Base-by-base conservation (phyloP, 2,888 invertebrate species). In the Trachelus troglodyta region DNA sequence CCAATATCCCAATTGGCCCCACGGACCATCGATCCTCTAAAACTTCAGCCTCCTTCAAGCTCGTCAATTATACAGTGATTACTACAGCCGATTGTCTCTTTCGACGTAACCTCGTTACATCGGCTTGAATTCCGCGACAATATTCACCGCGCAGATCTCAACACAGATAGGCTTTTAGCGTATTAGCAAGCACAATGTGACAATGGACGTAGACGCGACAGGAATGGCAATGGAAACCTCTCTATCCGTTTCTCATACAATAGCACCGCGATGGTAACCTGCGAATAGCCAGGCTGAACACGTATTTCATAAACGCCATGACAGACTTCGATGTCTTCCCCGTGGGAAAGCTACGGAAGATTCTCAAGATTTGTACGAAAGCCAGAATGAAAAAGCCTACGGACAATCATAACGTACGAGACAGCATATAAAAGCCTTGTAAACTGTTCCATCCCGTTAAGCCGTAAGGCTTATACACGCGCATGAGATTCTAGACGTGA, bases 151-250 rank as follows among this genome's bases (percentile, higher is more conserved):
- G 86, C 88, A 89, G 89, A 89, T 90, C 88, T 89, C 90, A 89
- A 91, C 90, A 91, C 86, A 91, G 90, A 91, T 91, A 91, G 90
- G 91, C 91, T 91, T 91, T 91, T 91, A 91, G 88, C 91, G 90
- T 90, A 91, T 91, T 91, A 91, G 90, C 89, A 88, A 86, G 88
- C 89, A 88, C 89, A 90, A 89, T 89, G 90, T 89, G 89, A 90
- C 91, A 90, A 90, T 90, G 89, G 88, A 89, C 87, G 87, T 85
- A 87, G 88, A 87, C 89, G 90, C 87, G 88, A 85, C 85, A 87
- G 84, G 90, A 90, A 91, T 91, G 87, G 89, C 89, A 90, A 91
- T 91, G 89, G 71, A 74, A 76, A 85, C 85, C 88, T 85, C 87
- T 89, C 89, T 90, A 88, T 90, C 87, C 88, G 86, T 85, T 89